A percentile compares a stretch with the other conserved stretches of the same genome.
Evolutionary conservation across 35 echinoderm and acorn worm species (phyloP).

Genomic region (Acanthaster planci): DNA sequence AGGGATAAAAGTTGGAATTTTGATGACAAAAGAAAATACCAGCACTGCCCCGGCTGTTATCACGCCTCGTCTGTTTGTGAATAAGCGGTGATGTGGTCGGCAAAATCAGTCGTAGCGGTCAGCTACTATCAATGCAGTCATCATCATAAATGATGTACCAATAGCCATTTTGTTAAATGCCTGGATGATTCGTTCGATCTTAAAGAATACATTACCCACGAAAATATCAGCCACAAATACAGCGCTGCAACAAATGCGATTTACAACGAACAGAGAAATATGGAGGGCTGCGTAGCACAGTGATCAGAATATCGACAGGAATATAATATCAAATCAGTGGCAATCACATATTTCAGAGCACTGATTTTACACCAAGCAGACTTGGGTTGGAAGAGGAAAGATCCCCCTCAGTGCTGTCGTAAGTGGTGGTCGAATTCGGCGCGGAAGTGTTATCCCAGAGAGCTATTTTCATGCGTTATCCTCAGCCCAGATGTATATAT

Average conservation of each 20-base stretch:
- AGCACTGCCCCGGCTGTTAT: neutral
- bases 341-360: neutral
- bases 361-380: neutral
- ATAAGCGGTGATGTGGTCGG: slow-evolving; percentile 1
- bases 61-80: neutral
- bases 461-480: too few relatives aligned
- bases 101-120: slow-evolving; percentile 19
- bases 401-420: neutral
- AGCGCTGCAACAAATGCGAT: neutral
- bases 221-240: neutral
- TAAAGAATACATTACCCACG: neutral
- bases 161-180: neutral
- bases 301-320: too few relatives aligned
- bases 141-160: slow-evolving; percentile 5
- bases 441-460: neutral
- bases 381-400: neutral
- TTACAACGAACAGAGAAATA: neutral
- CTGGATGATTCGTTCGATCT: neutral
- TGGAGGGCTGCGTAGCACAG: neutral
- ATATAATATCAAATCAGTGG: too few relatives aligned
- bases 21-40: neutral
- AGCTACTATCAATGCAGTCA: neutral
- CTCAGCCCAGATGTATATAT: too few relatives aligned
- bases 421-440: neutral
- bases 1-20: neutral